Evolutionary conservation across 2,888 invertebrate species (phyloP).

Genomic region (Aplocera efformata): DNA sequence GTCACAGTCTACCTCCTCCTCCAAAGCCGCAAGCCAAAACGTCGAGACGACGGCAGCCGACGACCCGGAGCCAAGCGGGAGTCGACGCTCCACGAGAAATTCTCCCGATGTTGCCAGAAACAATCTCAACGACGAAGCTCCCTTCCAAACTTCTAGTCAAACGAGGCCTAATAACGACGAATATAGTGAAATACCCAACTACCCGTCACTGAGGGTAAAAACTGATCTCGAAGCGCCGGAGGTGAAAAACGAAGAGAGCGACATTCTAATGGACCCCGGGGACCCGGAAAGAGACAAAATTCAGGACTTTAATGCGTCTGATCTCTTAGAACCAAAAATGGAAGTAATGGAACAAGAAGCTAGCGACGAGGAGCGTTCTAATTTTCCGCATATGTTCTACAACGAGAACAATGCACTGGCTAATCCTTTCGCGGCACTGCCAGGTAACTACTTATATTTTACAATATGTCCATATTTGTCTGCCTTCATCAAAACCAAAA

Average conservation of each 20-base stretch:
- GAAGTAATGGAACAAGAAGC: conserved; percentile 85
- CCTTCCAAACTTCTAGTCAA: conserved; percentile 80
- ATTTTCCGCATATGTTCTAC: conserved; percentile 65
- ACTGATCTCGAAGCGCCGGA: conserved; percentile 78
- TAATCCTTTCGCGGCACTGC: conserved; percentile 73
- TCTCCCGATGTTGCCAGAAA: conserved; percentile 80
- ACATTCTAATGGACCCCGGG: conserved; percentile 71
- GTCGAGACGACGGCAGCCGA: conserved; percentile 71
- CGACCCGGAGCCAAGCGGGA: conserved; percentile 68
- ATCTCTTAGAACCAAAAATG: conserved; percentile 83
- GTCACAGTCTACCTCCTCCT: conserved; percentile 76
- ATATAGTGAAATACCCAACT: conserved; percentile 74
- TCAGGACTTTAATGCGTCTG: conserved; percentile 70
- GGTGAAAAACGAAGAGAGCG: conserved; percentile 74
- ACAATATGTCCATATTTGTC: no score
- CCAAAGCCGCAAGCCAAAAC: conserved; percentile 81
- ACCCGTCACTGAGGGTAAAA: conserved; percentile 75
- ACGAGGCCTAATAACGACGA: conserved; percentile 80
- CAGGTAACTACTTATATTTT: conserved; percentile 42
- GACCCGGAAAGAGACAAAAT: conserved; percentile 66
- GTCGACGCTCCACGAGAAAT: conserved; percentile 73
- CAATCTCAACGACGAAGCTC: conserved; percentile 78
- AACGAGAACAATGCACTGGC: conserved; percentile 69
- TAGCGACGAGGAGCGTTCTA: conserved; percentile 83
- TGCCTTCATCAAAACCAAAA: no score